These are phyloP conservation scores for Paragorgia papillata DNA, from an alignment of 92 coral and sea anemone species.

Conservation along the genomic window DNA sequence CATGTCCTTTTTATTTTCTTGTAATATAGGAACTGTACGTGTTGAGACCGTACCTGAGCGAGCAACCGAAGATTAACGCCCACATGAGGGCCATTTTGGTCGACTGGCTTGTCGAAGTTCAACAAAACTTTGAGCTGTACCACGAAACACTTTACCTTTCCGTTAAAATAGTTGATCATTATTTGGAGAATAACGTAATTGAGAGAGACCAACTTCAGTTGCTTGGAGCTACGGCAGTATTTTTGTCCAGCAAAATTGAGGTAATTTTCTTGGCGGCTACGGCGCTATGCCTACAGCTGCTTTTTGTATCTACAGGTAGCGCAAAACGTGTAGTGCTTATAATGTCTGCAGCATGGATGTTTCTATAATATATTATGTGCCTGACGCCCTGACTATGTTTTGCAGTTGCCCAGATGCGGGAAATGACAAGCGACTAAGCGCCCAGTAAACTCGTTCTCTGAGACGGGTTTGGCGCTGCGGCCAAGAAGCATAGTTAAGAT, in stretches of 20 bases:
- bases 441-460: too few species aligned
- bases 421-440: too few species aligned
- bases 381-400: too few species aligned
- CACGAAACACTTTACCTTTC: constrained; percentile 96
- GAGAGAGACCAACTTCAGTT: constrained; percentile 86
- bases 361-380: not conserved
- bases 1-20: not conserved
- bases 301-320: too few species aligned
- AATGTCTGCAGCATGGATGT: not conserved
- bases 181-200: constrained; percentile 66
- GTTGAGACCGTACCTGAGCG: constrained; percentile 70
- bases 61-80: constrained; percentile 71
- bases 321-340: too few species aligned
- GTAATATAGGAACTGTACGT: constrained; percentile 65
- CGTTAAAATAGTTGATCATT: constrained; percentile 84
- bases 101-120: constrained; percentile 99
- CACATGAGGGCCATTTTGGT: constrained; percentile 92
- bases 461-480: too few species aligned
- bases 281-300: too few species aligned
- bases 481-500: too few species aligned
- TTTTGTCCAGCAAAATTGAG: constrained; percentile 88
- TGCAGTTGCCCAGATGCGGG: too few species aligned
- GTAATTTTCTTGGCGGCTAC: constrained; percentile 53
- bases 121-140: constrained; percentile 93
- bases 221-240: constrained; percentile 87